Evolutionary conservation across 2,113 vertebrate species (phyloP), one percentile per base, ranked within the genome.

Genomic region (Oxyura jamaicensis): DNA sequence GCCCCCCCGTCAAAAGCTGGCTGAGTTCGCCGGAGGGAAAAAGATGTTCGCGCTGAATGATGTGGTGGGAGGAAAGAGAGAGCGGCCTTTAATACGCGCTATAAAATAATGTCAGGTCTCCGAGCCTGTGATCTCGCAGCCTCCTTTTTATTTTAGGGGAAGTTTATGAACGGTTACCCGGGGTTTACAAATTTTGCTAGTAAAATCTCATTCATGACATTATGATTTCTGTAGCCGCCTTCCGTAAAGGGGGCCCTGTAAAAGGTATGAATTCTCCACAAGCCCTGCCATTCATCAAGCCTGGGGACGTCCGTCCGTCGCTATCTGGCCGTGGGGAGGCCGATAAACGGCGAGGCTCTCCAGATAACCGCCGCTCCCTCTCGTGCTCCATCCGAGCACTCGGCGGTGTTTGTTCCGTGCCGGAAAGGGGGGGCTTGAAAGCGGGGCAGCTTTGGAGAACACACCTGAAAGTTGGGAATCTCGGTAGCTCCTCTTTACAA

Each of bases 121-220:
- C 85, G 53, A 21, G 41, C 16, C 88, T 96, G 86, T 89, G 95
- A 91, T 94, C 77, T 91, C 46, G 7, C 55, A 53, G 74, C 28
- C 44, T 84, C 69, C 76, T 63, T 82, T 88, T 75, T 63, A 21
- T 92, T 89, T 71, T 72, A 82, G 71, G 71, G 69, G 85, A 77
- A 92, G 77, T 93, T 91, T 94, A 86, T 94, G 84, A 93, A 84
- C 55, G 83, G 81, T 91, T 94, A 91, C 92, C 93, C 91, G 80
- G 88, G 83, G 81, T 95, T 96, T 91, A 87, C 96, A 94, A 91
- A 89, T 96, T 95, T 95, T 84, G 50, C 93, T 86, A 91, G 73
- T 91, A 94, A 94, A 96, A 94, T 89, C 59, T 90, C 77, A 92
- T 85, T 93, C 89, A 91, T 95, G 86, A 66, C 66, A 91, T 91